phyloP scores from a whole-genome alignment of 2,888 invertebrate species.

The Trichopria drosophilae region DNA sequence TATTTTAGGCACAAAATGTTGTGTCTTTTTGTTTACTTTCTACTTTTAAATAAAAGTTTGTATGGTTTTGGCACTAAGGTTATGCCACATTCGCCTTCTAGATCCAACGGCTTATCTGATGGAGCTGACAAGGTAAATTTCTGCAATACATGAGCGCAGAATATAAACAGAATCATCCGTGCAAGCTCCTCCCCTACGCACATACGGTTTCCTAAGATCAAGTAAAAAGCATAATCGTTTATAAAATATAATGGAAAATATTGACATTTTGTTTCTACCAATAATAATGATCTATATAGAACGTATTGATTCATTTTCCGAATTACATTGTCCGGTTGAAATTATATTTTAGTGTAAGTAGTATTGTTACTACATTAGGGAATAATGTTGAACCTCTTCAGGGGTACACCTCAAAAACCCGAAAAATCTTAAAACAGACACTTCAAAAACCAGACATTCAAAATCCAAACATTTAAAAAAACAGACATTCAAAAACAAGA shows the following conservation, averaged over 20 bases:
- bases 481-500: too few species aligned
- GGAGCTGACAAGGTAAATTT: slow-evolving; percentile 61
- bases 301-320: too few species aligned
- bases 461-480: too few species aligned
- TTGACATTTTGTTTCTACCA: slow-evolving; percentile 2
- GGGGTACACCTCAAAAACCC: too few species aligned
- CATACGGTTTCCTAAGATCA: slow-evolving; percentile 80
- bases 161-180: slow-evolving; percentile 69
- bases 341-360: too few species aligned
- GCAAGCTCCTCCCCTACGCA: slow-evolving; percentile 85
- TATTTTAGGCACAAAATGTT: background rate
- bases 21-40: slow-evolving; percentile 9
- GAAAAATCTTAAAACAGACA: too few species aligned
- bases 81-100: slow-evolving; percentile 74
- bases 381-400: too few species aligned
- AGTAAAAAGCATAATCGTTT: slow-evolving; percentile 38
- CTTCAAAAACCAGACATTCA: too few species aligned
- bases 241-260: slow-evolving; percentile 2
- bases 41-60: slow-evolving; percentile 55
- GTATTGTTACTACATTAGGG: too few species aligned
- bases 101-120: slow-evolving; percentile 59
- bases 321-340: too few species aligned
- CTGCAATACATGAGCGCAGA: slow-evolving; percentile 67
- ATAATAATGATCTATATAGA: background rate
- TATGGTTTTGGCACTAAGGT: slow-evolving; percentile 71